Conservation (phyloP, 2,888 invertebrate genomes). For the Rotaria sp. region DNA sequence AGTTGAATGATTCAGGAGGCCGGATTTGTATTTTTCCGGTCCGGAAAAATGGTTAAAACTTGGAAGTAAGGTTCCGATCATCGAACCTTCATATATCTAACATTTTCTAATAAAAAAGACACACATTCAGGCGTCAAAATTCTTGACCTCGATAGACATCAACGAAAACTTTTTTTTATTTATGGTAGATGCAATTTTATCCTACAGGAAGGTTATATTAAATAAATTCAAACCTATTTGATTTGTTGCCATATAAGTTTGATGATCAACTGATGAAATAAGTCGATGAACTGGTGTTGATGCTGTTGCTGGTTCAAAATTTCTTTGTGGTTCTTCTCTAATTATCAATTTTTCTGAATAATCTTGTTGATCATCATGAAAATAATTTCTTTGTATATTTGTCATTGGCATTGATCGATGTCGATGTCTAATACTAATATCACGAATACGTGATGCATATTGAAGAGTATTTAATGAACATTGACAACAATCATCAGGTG, state of each 20-base stretch:
- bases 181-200: too few species aligned
- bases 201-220: too few species aligned
- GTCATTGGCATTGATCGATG: neutral
- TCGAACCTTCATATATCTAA: too few species aligned
- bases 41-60: too few species aligned
- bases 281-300: conserved; percentile 17
- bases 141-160: too few species aligned
- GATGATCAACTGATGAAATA: conserved; percentile 13
- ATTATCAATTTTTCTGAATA: neutral
- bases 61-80: too few species aligned
- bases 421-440: conserved; percentile 36
- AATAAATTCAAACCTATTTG: neutral
- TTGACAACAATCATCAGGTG: conserved; percentile 33
- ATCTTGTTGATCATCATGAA: neutral
- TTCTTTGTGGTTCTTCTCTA: neutral
- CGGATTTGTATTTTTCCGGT: too few species aligned
- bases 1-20: too few species aligned
- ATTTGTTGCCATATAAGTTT: neutral
- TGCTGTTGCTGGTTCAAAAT: conserved; percentile 16
- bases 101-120: too few species aligned
- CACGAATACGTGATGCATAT: conserved; percentile 35
- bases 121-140: too few species aligned
- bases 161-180: too few species aligned
- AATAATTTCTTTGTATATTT: neutral
- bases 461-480: conserved; percentile 39